Percentiles rank a stretch among this genome's conserved stretches.
These are phyloP conservation scores for Caprella mutica DNA, from an alignment of 2,888 invertebrate species.

Conservation along the genomic window DNA sequence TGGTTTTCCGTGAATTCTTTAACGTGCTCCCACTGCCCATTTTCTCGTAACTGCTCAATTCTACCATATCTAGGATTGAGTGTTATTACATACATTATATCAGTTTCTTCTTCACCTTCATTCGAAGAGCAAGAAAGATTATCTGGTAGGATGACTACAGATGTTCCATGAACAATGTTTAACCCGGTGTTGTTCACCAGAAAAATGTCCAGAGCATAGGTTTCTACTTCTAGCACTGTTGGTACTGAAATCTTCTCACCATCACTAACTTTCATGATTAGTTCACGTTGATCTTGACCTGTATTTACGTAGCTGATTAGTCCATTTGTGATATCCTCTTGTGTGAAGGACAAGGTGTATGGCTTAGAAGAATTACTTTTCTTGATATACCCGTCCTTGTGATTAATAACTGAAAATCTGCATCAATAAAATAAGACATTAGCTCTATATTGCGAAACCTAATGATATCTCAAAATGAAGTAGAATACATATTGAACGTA, in stretches of 20 bases:
- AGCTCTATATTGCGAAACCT: no score
- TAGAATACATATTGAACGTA: no score
- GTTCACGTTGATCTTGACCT: conserved; percentile 39
- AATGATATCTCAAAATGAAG: no score
- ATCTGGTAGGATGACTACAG: conserved; percentile 58
- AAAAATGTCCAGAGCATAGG: conserved; percentile 63
- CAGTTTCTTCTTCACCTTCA: conserved; percentile 60
- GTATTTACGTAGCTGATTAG: conserved; percentile 59
- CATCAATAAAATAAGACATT: no score
- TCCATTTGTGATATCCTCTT: conserved; percentile 70
- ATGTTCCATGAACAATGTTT: conserved; percentile 46
- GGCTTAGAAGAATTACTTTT: conserved; percentile 47
- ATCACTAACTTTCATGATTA: conserved; percentile 62
- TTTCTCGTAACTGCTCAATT: conserved; percentile 59
- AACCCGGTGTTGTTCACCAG: conserved; percentile 62
- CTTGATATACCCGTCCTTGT: conserved; percentile 48
- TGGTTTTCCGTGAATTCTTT: conserved; percentile 69
- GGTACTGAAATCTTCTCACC: conserved; percentile 65
- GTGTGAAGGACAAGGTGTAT: conserved; percentile 68
- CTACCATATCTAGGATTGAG: conserved; percentile 65
- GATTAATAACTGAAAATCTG: conserved; percentile 35
- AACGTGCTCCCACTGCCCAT: conserved; percentile 60
- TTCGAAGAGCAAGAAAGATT: conserved; percentile 86
- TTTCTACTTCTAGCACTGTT: conserved; percentile 59
- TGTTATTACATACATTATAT: conserved; percentile 50